Evolutionary conservation across 2,113 vertebrate genomes (phyloP), one percentile per base, ranked within the genome.

Genomic region (Sceloporus undulatus): DNA sequence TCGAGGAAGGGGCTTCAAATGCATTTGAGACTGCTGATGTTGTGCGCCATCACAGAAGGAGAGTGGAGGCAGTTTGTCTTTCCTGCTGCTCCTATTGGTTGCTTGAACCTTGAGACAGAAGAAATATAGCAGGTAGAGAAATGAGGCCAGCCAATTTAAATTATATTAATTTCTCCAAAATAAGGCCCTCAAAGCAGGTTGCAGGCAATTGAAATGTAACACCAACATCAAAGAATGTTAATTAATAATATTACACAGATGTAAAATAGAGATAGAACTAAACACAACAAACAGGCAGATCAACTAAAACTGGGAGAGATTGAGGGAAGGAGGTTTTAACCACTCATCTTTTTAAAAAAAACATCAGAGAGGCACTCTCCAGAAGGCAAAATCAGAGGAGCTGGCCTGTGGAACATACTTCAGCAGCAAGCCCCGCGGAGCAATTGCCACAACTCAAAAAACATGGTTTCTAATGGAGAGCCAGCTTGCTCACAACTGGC

Each of bases 91-190:
- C 73, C 80, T 83, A 27, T 5, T 70, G 21, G 5, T 19, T 38
- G n/a, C 21, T 74, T 78, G 79, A 83, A 27, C 76, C n/a, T 42
- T 27, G 77, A 88, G 34, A 40, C 16, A 70, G 62, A 78, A 70
- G 75, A 70, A 70, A 88, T 42, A 78, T 1, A 68, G 42, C 29
- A 34, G 59, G 23, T 70, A 70, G 68, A 70, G 27, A 34, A 34
- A 25, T 25, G 25, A 9, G 68, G 6, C 25, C 68, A 71, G 25
- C 9, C 76, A 25, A 25, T 65, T 76, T 21, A 1, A 62, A 56
- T 13, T 62, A 40, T 66, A 85, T 74, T 85, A 3, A 62, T 18
- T 71, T 23, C 40, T 52, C 66, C 23, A 84, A 29, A 34, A 13
- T 2, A 84, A 40, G n/a, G 42, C 2, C 13, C 29, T 80, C 77